phyloP scores from a whole-genome alignment of 2,113 vertebrate genomes.

The Cinclus mexicanus region DNA sequence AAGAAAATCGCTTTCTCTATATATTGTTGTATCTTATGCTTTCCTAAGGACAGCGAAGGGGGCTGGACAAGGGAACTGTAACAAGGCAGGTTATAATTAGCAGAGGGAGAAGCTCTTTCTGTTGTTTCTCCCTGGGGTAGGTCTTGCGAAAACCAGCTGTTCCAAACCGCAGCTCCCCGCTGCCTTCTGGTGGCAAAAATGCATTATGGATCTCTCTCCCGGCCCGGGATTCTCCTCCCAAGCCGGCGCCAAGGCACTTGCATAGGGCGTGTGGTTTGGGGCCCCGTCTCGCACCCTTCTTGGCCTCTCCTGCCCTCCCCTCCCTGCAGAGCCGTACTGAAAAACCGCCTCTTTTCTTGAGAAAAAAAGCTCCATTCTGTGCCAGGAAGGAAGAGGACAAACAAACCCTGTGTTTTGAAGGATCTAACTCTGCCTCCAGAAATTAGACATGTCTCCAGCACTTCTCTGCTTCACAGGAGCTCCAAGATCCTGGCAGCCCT shows the following conservation, averaged over 20 bases:
- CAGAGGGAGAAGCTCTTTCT: background rate
- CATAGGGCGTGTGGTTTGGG: background rate
- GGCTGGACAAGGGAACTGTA: accelerated
- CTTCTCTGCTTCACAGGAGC: background rate
- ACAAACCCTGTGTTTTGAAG: background rate
- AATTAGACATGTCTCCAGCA: accelerated
- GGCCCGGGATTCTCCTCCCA: background rate
- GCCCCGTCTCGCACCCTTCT: background rate
- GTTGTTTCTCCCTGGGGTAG: background rate
- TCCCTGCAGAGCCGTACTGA: background rate
- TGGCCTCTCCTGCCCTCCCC: background rate
- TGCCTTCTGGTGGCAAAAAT: constrained; percentile 62
- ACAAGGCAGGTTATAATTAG: background rate
- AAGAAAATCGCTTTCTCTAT: background rate
- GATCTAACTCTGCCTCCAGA: background rate
- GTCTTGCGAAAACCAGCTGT: background rate
- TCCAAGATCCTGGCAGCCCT: background rate
- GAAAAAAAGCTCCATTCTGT: background rate
- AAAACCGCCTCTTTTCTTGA: background rate
- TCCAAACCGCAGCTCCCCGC: constrained; percentile 1
- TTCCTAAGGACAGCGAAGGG: background rate
- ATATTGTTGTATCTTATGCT: background rate
- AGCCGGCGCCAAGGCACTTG: background rate
- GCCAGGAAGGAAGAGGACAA: background rate
- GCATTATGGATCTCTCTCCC: background rate